phyloP scores from a whole-genome alignment of 2,113 vertebrate genomes.

The rabbit (Oryctolagus cuniculus) region DNA sequence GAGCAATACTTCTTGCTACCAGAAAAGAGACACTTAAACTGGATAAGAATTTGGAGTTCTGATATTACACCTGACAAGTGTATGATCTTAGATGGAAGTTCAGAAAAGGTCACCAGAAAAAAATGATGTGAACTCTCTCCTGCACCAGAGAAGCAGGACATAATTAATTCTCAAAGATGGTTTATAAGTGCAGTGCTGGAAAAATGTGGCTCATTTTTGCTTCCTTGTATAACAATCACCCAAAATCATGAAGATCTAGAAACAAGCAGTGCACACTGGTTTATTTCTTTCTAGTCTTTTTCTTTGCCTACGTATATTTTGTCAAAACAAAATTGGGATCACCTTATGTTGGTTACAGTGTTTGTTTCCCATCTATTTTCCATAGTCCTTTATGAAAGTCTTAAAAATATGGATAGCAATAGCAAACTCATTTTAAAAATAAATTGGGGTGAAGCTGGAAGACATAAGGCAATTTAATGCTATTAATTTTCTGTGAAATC shows the following conservation, averaged over 20 bases:
- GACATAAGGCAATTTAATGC: slow-evolving; percentile 21
- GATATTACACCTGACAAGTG: background rate
- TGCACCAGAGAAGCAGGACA: background rate
- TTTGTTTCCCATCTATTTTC: slow-evolving; percentile 11
- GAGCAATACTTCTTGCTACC: background rate
- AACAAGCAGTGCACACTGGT: background rate
- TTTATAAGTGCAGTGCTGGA: background rate
- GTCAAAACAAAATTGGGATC: slow-evolving; percentile 52
- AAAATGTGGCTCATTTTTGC: background rate
- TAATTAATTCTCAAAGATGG: background rate
- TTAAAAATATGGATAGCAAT: background rate
- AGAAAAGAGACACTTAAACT: background rate
- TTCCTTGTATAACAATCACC: background rate
- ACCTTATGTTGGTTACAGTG: background rate
- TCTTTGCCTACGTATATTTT: background rate
- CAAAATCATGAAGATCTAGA: background rate
- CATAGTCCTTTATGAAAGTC: slow-evolving; percentile 12
- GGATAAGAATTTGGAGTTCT: background rate
- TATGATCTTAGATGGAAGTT: background rate
- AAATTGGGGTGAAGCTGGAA: slow-evolving; percentile 6
- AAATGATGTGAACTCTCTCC: background rate
- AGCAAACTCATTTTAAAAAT: slow-evolving; percentile 28
- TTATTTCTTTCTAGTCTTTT: background rate
- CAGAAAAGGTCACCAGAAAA: background rate
- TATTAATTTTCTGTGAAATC: slow-evolving; percentile 63